phyloP scores from a whole-genome alignment of 2,113 vertebrate genomes.

The Triplophysa rosa region DNA sequence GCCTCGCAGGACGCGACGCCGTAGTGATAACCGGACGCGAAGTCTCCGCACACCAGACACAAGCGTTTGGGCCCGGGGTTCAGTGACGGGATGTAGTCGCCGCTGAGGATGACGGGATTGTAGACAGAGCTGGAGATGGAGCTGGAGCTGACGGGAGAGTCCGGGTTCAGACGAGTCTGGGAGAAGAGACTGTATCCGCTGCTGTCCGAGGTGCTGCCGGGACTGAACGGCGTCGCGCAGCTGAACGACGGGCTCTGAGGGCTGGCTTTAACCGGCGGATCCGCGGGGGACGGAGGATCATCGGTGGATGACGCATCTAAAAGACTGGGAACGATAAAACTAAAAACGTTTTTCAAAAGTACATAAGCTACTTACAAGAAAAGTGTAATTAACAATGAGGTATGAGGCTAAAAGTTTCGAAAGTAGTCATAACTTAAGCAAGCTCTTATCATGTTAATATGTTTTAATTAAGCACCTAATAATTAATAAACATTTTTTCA shows the following conservation, averaged over 20 bases:
- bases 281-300: slow-evolving; percentile 59
- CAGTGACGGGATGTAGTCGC: slow-evolving; percentile 56
- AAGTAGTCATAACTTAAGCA: too few species aligned
- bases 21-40: slow-evolving; percentile 72
- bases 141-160: slow-evolving; percentile 62
- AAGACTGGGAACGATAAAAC: slow-evolving; percentile 55
- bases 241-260: slow-evolving; percentile 55
- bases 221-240: slow-evolving; percentile 58
- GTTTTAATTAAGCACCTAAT: too few species aligned
- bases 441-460: too few species aligned
- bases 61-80: slow-evolving; percentile 60
- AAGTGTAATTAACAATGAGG: neutral
- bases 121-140: slow-evolving; percentile 50
- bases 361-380: neutral
- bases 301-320: slow-evolving; percentile 55
- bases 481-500: too few species aligned
- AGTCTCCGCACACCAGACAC: slow-evolving; percentile 75
- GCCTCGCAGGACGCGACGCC: slow-evolving; percentile 72
- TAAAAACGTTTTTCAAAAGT: neutral
- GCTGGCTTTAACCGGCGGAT: slow-evolving; percentile 54
- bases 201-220: slow-evolving; percentile 63
- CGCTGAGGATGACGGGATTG: slow-evolving; percentile 56
- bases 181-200: slow-evolving; percentile 65
- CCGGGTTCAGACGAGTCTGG: slow-evolving; percentile 52
- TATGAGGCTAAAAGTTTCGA: too few species aligned